Base-by-base conservation (phyloP, 2,113 vertebrate genomes). In the Conger conger region DNA sequence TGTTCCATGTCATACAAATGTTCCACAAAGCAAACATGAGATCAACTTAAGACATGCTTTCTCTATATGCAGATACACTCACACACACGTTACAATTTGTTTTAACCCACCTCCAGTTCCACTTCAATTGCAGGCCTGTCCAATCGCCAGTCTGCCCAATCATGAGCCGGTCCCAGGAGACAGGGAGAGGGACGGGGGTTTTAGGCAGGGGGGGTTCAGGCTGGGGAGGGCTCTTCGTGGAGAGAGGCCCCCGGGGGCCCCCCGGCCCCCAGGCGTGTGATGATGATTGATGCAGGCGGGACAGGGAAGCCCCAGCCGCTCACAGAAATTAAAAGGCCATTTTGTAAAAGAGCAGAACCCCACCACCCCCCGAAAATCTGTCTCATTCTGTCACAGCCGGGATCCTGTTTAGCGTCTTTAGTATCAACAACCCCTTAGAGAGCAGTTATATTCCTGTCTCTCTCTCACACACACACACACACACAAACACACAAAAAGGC, bases 301-400 rank as follows among this genome's bases (percentile, higher is more conserved):
- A 91, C 92, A 91, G 94, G 94, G 94, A 95, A 90, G 90, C 91
- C 92, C 89, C 93, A 94, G 94, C 95, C 93, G 88, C 89, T 89
- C 89, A 88, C 93, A 90, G 89, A 95, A 95, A 95, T 95, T 95
- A 95, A 95, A 95, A 94, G 95, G 90, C 95, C 93, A 95, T 95
- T 95, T 95, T 95, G 94, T 94, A 92, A 95, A 94, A 91, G 92
- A 93, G 91, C 88, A 92, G 89, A 93, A 93, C 53, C 53, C 78
- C 33, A 76, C 82, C 60, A 30, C 78, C 81, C 23, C 53, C 63
- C 40, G 23, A 38, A 17, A n/a, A n/a, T 1, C 68, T 13, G 27
- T 42, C 79, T 54, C 79, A 6, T 73, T 85, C 88, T 91, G 91
- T 90, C 90, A 92, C 84, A 88, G 85, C 88, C 90, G 91, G 88